Evolutionary conservation across 2,888 invertebrate species (phyloP).

Genomic region (Apotomis betuletana): DNA sequence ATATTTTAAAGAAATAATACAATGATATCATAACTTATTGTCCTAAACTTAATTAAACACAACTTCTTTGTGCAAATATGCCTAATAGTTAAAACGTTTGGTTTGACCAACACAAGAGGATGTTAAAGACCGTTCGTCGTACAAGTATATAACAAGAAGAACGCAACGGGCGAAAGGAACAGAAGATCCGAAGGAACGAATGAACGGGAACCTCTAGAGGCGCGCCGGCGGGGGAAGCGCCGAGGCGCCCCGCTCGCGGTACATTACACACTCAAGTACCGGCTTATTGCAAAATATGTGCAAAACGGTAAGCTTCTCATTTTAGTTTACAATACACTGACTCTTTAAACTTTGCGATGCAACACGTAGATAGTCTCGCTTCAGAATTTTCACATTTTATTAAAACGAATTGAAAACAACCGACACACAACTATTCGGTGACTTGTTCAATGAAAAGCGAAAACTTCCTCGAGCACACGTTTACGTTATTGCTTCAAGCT

Average conservation of each 20-base stretch:
- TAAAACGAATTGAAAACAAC: constrained; percentile 76
- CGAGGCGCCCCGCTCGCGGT: constrained; percentile 63
- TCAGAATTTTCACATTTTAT: constrained; percentile 64
- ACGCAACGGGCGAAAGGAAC: constrained; percentile 43
- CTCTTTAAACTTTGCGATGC: constrained; percentile 75
- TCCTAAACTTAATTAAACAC: constrained; percentile 84
- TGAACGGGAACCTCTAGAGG: constrained; percentile 40
- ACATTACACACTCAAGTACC: constrained; percentile 53
- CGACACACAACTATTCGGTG: constrained; percentile 77
- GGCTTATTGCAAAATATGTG: constrained; percentile 82
- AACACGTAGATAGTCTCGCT: constrained; percentile 76
- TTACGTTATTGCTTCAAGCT: constrained; percentile 78
- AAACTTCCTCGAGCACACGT: constrained; percentile 74
- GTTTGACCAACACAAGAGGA: constrained; percentile 72
- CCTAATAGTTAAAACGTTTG: constrained; percentile 80
- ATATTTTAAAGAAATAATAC: constrained; percentile 80
- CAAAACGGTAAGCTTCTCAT: constrained; percentile 80
- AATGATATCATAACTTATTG: constrained; percentile 83
- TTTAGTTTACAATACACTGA: constrained; percentile 78
- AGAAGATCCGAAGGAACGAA: constrained; percentile 43
- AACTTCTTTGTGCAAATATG: constrained; percentile 84
- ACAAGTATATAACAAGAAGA: constrained; percentile 41
- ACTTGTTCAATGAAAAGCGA: constrained; percentile 75
- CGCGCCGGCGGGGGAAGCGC: constrained; percentile 48
- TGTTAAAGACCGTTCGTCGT: constrained; percentile 43